phyloP scores from a whole-genome alignment of 2,888 invertebrate genomes.

The Chrysotoxum bicinctum region DNA sequence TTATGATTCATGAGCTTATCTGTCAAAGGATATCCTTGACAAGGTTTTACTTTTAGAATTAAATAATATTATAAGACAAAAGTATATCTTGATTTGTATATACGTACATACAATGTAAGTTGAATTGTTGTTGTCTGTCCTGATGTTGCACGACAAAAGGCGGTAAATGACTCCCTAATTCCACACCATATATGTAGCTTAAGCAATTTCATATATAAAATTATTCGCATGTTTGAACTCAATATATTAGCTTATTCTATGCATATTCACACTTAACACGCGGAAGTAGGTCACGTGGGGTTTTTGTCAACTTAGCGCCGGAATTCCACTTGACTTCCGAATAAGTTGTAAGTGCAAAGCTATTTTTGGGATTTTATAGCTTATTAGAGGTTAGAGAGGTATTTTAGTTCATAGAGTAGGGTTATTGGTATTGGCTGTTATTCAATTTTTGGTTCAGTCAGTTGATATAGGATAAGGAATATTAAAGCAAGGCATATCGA shows the following conservation, averaged over 20 bases:
- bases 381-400: not conserved
- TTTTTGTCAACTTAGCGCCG: conserved; percentile 36
- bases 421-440: not conserved
- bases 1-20: conserved; percentile 16
- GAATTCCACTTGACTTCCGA: conserved; percentile 32
- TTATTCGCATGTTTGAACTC: conserved; percentile 33
- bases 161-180: conserved; percentile 5
- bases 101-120: not conserved
- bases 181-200: not conserved
- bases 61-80: not conserved
- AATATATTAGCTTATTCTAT: conserved; percentile 17
- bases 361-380: not conserved
- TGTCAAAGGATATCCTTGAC: conserved; percentile 29
- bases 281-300: conserved; percentile 22
- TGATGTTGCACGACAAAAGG: not conserved
- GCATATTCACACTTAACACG: conserved; percentile 19
- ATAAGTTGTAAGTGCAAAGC: conserved; percentile 6
- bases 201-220: not conserved
- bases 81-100: not conserved
- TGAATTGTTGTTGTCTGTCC: not conserved
- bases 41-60: not conserved
- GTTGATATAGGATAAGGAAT: no score
- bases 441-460: not conserved
- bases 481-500: no score
- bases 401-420: not conserved